Conservation (phyloP, 37 sponge, comb jelly and placozoan species). For the Crambe crambe region DNA sequence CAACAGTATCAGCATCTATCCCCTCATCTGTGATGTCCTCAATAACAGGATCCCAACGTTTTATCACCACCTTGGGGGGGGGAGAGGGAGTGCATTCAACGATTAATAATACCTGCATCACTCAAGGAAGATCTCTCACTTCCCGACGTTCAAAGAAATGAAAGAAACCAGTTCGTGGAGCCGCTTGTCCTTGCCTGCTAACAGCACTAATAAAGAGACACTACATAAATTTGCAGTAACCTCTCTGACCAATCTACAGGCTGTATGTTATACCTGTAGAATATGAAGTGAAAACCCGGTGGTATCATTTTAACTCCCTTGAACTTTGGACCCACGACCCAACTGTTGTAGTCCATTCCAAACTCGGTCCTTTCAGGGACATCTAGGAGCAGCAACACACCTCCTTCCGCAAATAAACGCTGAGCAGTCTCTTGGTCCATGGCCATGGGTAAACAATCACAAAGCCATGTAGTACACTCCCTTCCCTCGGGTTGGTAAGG, state of each 20-base stretch:
- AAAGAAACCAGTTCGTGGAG: conserved; percentile 93
- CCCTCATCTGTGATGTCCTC: conserved; percentile 63
- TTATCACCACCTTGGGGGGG: conserved; percentile 60
- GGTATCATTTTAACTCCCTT: conserved; percentile 99
- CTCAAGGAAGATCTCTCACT: too few species aligned
- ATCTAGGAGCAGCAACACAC: conserved; percentile 64
- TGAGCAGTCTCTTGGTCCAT: conserved; percentile 80
- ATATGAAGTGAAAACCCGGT: conserved; percentile 92
- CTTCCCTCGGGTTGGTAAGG: too few species aligned
- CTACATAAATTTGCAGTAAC: too few species aligned
- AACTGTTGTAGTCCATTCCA: conserved; percentile 96
- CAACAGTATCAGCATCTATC: conserved; percentile 29
- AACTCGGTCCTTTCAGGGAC: conserved; percentile 84
- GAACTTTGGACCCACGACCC: conserved; percentile 89
- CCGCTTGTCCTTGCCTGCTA: conserved; percentile 75
- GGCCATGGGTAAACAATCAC: too few species aligned
- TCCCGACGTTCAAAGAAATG: conserved; percentile 81
- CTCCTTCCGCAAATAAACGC: conserved; percentile 77
- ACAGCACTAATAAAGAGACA: conserved; percentile 74
- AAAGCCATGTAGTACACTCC: too few species aligned
- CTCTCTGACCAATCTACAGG: too few species aligned
- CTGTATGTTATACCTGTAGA: conserved; percentile 83
- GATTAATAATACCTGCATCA: too few species aligned
- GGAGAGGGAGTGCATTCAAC: not conserved
- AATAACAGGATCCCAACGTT: conserved; percentile 49